Conservation (phyloP, 2,888 invertebrate species). For the Acronicta psi region DNA sequence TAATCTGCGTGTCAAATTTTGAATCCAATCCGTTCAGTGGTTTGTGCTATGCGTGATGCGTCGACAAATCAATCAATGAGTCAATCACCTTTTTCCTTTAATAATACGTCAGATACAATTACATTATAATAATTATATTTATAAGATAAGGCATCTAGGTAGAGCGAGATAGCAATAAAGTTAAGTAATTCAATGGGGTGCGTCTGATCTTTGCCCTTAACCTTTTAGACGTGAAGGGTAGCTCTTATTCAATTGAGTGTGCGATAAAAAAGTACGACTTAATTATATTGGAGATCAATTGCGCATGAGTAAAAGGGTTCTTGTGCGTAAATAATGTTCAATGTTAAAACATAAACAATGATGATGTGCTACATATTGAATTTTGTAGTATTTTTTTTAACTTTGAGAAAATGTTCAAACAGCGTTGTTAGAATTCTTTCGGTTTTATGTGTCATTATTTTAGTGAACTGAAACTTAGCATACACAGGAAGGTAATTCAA, state of each 20-base stretch:
- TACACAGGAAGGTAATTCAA: too few species aligned
- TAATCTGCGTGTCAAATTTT: too few species aligned
- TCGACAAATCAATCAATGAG: too few species aligned
- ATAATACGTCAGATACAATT: too few species aligned
- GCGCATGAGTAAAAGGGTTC: background rate
- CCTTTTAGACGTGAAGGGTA: conserved; percentile 27
- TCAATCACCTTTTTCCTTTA: conserved; percentile 3
- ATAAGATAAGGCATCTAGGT: conserved; percentile 10
- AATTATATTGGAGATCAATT: conserved; percentile 2
- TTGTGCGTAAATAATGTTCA: background rate
- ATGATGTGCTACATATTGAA: background rate
- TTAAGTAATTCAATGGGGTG: conserved; percentile 26
- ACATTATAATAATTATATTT: too few species aligned
- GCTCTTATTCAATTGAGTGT: conserved; percentile 18
- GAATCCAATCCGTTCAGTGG: too few species aligned
- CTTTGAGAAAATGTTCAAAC: too few species aligned
- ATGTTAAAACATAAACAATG: background rate
- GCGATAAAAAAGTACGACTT: conserved; percentile 7
- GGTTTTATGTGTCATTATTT: too few species aligned
- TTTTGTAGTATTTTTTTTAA: too few species aligned
- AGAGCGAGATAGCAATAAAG: conserved; percentile 8
- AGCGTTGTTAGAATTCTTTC: too few species aligned
- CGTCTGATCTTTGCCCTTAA: conserved; percentile 25
- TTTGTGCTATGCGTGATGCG: too few species aligned
- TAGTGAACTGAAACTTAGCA: too few species aligned